Conservation (phyloP, 2,888 invertebrate species). For the Luperina nickerlii region DNA sequence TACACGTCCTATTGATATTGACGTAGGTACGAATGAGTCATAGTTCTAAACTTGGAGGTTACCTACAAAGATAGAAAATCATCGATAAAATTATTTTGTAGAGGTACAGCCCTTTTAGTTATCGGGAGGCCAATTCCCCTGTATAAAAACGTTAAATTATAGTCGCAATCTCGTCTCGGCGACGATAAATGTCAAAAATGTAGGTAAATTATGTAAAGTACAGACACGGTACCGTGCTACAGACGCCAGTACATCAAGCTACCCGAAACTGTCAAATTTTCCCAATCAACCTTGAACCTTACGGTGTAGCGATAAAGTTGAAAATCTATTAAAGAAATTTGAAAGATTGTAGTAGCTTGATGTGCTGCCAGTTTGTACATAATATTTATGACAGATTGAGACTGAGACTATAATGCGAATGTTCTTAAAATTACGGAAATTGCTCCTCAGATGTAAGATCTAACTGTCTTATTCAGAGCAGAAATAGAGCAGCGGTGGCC, state of each 20-base stretch:
- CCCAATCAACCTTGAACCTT: too few relatives aligned
- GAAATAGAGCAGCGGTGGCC: too few relatives aligned
- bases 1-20: slow-evolving; percentile 26
- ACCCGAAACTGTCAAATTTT: too few relatives aligned
- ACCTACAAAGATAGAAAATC: not conserved
- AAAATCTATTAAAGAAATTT: too few relatives aligned
- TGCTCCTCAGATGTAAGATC: not conserved
- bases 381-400: not conserved
- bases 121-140: not conserved
- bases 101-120: not conserved
- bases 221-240: not conserved
- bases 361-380: too few relatives aligned
- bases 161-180: not conserved
- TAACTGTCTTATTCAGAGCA: not conserved
- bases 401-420: not conserved
- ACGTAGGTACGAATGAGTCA: slow-evolving; percentile 22
- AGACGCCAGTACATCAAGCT: too few relatives aligned
- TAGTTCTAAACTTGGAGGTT: slow-evolving; percentile 25
- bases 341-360: too few relatives aligned
- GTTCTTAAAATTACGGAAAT: not conserved
- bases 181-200: not conserved
- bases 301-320: too few relatives aligned
- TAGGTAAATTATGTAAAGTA: not conserved
- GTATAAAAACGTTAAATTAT: not conserved
- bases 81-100: not conserved